Percentiles rank a stretch among this genome's conserved stretches.
phyloP scores from a whole-genome alignment of 2,888 invertebrate genomes.

The Eilema griseolum region DNA sequence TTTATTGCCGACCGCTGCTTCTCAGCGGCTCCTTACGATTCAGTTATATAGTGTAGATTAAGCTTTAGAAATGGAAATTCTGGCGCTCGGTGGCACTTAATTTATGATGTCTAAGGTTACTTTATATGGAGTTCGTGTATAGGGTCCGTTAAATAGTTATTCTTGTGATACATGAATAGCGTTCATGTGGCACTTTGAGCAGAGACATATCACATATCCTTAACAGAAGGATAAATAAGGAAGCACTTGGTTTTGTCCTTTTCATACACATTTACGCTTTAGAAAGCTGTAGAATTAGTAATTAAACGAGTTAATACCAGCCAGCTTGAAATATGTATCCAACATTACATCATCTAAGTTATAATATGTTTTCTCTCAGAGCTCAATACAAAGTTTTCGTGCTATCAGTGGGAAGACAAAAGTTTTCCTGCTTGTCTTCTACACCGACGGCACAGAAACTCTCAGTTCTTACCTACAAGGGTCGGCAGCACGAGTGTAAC shows the following conservation, averaged over 20 bases:
- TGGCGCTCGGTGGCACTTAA: slow-evolving; percentile 34
- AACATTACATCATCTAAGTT: not conserved
- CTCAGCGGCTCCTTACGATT: slow-evolving; percentile 53
- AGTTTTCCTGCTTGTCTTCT: too few relatives aligned
- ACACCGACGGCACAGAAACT: too few relatives aligned
- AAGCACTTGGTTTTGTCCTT: not conserved
- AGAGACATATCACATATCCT: slow-evolving; percentile 1
- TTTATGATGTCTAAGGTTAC: slow-evolving; percentile 35
- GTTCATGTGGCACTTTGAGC: not conserved
- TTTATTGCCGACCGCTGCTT: slow-evolving; percentile 51
- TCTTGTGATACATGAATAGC: slow-evolving; percentile 2
- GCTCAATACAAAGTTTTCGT: too few relatives aligned
- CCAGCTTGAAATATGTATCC: not conserved
- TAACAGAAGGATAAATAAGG: not conserved
- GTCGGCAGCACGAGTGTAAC: too few relatives aligned
- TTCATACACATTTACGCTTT: not conserved
- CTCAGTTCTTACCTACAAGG: too few relatives aligned
- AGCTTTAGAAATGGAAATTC: slow-evolving; percentile 48
- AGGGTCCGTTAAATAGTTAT: slow-evolving; percentile 1
- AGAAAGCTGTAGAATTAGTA: not conserved
- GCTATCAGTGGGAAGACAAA: too few relatives aligned
- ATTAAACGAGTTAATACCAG: not conserved
- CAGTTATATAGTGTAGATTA: slow-evolving; percentile 51
- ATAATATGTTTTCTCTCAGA: too few relatives aligned
- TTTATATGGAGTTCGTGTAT: slow-evolving; percentile 14